Conservation (phyloP, 1,140 invertebrate species). For the Magallana angulata region DNA sequence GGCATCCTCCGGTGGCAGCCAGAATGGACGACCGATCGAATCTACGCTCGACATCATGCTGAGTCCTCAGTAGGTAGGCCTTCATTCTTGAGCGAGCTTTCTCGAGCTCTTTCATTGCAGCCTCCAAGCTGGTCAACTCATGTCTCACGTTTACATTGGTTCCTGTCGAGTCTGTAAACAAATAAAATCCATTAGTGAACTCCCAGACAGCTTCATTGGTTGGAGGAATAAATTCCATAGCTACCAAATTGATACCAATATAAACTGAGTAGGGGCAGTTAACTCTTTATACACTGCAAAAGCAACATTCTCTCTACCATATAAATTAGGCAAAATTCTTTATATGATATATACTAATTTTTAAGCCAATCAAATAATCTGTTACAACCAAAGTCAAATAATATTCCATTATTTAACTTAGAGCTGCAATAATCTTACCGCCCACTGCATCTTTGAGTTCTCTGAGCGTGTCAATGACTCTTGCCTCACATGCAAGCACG, state of each 20-base stretch:
- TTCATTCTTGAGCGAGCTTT: conserved; percentile 68
- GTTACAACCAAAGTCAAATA: too few relatives aligned
- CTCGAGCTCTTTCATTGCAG: conserved; percentile 70
- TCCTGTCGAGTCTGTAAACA: conserved; percentile 52
- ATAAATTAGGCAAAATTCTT: too few relatives aligned
- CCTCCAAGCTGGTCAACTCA: conserved; percentile 68
- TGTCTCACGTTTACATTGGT: conserved; percentile 66
- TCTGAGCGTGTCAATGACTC: conserved; percentile 66
- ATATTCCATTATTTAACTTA: too few relatives aligned
- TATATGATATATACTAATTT: too few relatives aligned
- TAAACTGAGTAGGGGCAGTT: too few relatives aligned
- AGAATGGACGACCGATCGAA: conserved; percentile 70
- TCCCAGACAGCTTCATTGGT: too few relatives aligned
- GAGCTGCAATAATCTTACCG: conserved; percentile 51
- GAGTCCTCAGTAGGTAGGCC: conserved; percentile 63
- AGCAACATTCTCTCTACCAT: too few relatives aligned
- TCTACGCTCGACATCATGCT: conserved; percentile 72
- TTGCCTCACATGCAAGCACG: conserved; percentile 72
- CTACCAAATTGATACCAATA: too few relatives aligned
- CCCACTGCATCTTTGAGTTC: conserved; percentile 70
- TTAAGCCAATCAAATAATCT: too few relatives aligned
- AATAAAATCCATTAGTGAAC: not conserved
- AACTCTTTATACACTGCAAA: too few relatives aligned
- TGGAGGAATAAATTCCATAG: too few relatives aligned
- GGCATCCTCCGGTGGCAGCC: conserved; percentile 75